Evolutionary conservation across 2,113 vertebrate genomes (phyloP).

Genomic region (Cavia aperea): DNA sequence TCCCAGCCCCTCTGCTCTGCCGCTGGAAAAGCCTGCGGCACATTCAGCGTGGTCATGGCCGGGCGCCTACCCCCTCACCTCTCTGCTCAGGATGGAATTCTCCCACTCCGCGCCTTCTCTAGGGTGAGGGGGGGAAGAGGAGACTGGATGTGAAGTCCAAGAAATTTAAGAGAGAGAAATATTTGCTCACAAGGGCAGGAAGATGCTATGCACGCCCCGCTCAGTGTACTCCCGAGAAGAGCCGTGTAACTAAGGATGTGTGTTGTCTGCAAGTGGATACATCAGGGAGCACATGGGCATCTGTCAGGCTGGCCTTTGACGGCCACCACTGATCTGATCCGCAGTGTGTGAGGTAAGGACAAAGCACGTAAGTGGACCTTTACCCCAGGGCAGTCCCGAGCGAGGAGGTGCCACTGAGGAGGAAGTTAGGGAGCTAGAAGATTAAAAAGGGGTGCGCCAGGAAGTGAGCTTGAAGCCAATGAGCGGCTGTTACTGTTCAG

Average conservation of each 20-base stretch:
- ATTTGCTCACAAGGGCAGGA: not conserved
- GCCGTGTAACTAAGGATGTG: not conserved
- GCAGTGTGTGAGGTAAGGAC: not conserved
- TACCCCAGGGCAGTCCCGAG: not conserved
- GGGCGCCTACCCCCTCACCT: not conserved
- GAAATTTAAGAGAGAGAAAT: not conserved
- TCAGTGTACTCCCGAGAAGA: not conserved
- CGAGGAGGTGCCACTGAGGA: too few relatives aligned
- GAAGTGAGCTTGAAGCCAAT: not conserved
- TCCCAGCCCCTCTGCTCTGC: not conserved
- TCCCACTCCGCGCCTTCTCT: not conserved
- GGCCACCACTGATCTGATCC: not conserved
- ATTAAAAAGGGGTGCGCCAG: not conserved
- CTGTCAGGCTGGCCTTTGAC: not conserved
- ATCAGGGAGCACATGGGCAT: not conserved
- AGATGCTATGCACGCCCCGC: not conserved
- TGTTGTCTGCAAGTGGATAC: not conserved
- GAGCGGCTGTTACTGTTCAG: not conserved
- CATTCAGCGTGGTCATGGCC: not conserved
- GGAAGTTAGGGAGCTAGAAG: not conserved
- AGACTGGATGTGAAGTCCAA: not conserved
- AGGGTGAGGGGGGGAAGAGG: not conserved
- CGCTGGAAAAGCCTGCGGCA: not conserved
- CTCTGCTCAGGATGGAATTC: not conserved
- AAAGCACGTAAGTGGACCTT: fast-evolving